Conservation (phyloP, 2,888 invertebrate genomes). For the Tupiocoris notatus region DNA sequence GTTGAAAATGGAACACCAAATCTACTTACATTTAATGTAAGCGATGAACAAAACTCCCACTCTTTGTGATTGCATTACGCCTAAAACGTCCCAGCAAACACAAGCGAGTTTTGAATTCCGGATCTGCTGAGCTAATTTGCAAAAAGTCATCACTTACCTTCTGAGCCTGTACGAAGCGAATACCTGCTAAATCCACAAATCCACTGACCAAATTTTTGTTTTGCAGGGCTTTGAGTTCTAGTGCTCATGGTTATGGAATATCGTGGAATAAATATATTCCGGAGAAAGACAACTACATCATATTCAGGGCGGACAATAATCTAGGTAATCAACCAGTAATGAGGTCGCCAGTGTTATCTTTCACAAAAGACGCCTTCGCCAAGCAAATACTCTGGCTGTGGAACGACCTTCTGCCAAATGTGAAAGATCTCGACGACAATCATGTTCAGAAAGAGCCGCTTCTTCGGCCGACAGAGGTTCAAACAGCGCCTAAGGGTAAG, state of each 20-base stretch:
- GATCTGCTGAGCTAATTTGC: no score
- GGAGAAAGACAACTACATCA: constrained; percentile 48
- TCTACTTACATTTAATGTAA: no score
- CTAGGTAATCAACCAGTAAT: constrained; percentile 52
- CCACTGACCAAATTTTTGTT: no score
- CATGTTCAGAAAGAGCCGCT: constrained; percentile 22
- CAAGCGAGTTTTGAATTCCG: no score
- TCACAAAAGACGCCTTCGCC: constrained; percentile 52
- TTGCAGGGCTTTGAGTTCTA: constrained; percentile 63
- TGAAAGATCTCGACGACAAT: constrained; percentile 39
- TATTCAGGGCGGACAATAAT: constrained; percentile 48
- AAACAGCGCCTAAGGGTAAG: neutral
- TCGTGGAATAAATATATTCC: constrained; percentile 63
- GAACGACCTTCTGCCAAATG: constrained; percentile 50
- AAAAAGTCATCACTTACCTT: no score
- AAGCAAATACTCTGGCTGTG: constrained; percentile 56
- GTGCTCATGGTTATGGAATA: constrained; percentile 54
- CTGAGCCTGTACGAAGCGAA: no score
- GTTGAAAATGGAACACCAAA: no score
- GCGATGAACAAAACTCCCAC: no score
- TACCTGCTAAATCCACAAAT: no score
- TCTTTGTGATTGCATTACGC: no score
- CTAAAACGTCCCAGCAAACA: no score
- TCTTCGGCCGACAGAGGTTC: neutral
- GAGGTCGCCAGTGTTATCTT: constrained; percentile 37